Conservation (phyloP, 92 coral and sea anemone genomes). For the Plumapathes pennacea region DNA sequence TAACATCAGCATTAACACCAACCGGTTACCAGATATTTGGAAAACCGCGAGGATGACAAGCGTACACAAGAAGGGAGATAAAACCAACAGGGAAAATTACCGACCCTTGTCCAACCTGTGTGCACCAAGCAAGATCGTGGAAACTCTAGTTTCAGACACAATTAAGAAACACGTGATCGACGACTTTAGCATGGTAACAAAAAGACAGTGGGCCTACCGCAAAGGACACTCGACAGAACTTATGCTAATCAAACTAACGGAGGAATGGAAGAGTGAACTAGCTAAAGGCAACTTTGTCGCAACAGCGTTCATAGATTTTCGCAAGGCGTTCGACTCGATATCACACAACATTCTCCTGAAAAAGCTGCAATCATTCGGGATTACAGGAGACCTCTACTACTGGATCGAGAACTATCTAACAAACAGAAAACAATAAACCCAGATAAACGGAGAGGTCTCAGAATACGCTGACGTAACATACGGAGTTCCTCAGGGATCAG, state of each 20-base stretch:
- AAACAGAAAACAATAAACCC: constrained; percentile 6
- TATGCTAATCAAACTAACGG: constrained; percentile 14
- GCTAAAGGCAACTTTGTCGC: constrained; percentile 17
- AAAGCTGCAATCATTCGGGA: not conserved
- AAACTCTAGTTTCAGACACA: too few relatives aligned
- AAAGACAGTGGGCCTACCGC: constrained; percentile 37
- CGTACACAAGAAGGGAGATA: too few relatives aligned
- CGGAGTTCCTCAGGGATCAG: constrained; percentile 46
- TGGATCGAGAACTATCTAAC: constrained; percentile 22
- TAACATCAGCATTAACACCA: too few relatives aligned
- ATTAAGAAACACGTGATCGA: too few relatives aligned
- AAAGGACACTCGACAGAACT: constrained; percentile 19
- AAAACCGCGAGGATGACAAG: too few relatives aligned
- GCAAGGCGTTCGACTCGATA: constrained; percentile 5
- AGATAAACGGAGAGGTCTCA: constrained; percentile 4
- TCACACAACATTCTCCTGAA: not conserved
- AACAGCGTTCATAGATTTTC: constrained; percentile 6
- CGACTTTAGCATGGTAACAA: too few relatives aligned
- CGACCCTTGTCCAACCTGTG: too few relatives aligned
- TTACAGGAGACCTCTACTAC: constrained; percentile 2
- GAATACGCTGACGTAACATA: constrained; percentile 12
- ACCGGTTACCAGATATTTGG: too few relatives aligned
- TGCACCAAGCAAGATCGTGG: too few relatives aligned
- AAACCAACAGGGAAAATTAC: too few relatives aligned
- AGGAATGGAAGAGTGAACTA: constrained; percentile 22